Evolutionary conservation across 1,140 invertebrate genomes (phyloP), one percentile per base, ranked within the genome.

Genomic region (Drosophila pseudoobscura): DNA sequence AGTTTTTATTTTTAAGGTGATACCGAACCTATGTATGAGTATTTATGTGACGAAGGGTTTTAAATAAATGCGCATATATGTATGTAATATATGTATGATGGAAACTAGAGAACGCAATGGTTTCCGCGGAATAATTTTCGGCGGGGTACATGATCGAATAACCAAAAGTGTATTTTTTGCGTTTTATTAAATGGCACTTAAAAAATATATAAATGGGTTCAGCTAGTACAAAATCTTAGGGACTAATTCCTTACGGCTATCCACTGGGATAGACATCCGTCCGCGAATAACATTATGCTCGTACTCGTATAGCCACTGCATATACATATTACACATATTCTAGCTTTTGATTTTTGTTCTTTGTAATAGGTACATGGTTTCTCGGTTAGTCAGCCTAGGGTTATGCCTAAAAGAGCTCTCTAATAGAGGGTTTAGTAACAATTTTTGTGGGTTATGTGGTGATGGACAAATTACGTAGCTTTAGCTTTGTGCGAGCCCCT

Each of bases 41-140:
- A 49, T 78, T 70, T 75, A 66, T 66, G 24, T 87, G 61, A 82
- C 69, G 50, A 50, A 60, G 45, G 66, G 82, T 87, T 87, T 76
- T 78, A 60, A 85, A 85, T 85, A 87, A 85, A 85, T 80, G 82
- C 82, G 73, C 83, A 87, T 87, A 85, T 80, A 80, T 87, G 69
- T 87, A 87, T 87, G 74, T 85, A 80, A 87, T 80, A 80, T 85
- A 85, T 85, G 74, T 87, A 80, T 71, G 69, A 71, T 58, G 57
- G 58, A 62, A 53, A 13, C 56, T 39, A 50, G 43, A 52, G 52
- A 46, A 17, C n/a, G 15, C 24, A 41, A 4, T 24, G 41, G 15
- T 62, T 20, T 13, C 31, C 9, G 31, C 31, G 31, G 31, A 35
- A 35, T 35, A 3, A 3, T 31, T 31, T 7, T 20, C 3, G 2